A percentile compares a stretch with the other conserved stretches of the same genome.
Conservation (phyloP, 2,888 invertebrate genomes). For the Himalopsyche kuldschensis region DNA sequence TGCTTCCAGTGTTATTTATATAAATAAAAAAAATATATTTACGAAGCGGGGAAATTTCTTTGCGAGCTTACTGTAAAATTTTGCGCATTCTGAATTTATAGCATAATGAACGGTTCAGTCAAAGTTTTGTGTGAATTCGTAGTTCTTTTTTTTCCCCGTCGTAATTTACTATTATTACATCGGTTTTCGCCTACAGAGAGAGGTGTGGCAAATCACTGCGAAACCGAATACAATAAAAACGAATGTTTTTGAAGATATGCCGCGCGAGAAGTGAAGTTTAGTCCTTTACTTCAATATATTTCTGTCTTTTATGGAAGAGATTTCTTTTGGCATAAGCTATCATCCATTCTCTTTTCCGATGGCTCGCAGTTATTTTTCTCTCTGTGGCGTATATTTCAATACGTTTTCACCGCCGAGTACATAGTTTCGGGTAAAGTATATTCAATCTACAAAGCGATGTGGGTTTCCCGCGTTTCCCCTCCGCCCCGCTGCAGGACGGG, state of each 20-base stretch:
- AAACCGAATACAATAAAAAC: neutral
- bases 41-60: neutral
- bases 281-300: neutral
- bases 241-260: neutral
- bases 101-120: neutral
- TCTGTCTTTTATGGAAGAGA: neutral
- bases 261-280: neutral
- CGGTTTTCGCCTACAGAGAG: neutral
- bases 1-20: neutral
- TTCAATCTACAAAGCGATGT: constrained; percentile 10
- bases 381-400: neutral
- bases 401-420: neutral
- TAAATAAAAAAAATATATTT: neutral
- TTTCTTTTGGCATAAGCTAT: neutral
- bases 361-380: neutral
- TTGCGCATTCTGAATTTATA: neutral
- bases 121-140: neutral
- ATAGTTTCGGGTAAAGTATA: neutral
- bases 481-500: neutral
- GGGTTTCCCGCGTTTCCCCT: neutral
- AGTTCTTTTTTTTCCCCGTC: neutral
- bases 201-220: neutral
- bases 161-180: neutral
- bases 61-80: neutral
- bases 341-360: neutral